Evolutionary conservation across 2,113 vertebrate species (phyloP).

Genomic region (Notiomystis cincta): DNA sequence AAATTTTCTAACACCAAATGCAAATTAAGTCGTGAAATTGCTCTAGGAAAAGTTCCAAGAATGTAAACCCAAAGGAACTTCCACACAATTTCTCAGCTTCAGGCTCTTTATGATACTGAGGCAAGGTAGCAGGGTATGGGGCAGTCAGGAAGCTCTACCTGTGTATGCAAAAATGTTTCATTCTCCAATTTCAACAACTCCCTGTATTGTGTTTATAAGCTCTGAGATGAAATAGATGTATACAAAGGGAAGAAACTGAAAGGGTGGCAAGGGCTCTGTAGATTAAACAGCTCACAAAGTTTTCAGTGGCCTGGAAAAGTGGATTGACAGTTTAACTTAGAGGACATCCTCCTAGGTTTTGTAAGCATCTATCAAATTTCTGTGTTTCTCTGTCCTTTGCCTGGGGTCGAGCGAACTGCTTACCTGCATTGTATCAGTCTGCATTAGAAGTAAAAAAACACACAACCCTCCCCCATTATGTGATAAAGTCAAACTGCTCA

Average conservation of each 20-base stretch:
- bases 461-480: background rate
- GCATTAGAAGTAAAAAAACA: background rate
- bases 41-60: conserved; percentile 53
- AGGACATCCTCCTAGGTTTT: background rate
- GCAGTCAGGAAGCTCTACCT: background rate
- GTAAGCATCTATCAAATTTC: background rate
- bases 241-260: background rate
- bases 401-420: background rate
- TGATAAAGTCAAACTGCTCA: background rate
- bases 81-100: background rate
- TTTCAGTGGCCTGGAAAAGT: background rate
- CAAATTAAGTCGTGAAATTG: conserved; percentile 33
- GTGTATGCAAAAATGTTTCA: background rate
- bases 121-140: background rate
- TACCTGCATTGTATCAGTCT: background rate
- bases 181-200: background rate
- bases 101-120: background rate
- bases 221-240: background rate
- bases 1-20: conserved; percentile 58
- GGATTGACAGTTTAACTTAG: background rate
- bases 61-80: conserved; percentile 18
- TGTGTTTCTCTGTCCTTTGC: background rate
- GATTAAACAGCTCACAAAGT: background rate
- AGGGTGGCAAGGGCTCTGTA: background rate
- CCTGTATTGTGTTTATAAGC: background rate